Evolutionary conservation across 1,140 invertebrate genomes (phyloP).

Genomic region (Meloidogyne exigua): DNA sequence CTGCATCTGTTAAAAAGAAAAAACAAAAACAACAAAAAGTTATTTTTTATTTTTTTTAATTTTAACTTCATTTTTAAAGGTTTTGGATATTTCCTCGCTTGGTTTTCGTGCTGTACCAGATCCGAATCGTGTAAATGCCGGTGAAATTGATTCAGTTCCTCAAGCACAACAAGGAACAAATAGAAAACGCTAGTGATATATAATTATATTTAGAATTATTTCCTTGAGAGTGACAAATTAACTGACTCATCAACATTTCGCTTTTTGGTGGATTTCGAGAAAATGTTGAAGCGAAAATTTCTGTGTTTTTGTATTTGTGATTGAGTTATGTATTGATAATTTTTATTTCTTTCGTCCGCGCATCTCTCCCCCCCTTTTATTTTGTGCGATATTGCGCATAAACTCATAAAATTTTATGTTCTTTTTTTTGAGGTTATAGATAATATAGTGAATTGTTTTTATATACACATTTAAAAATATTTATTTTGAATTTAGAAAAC

Average conservation of each 20-base stretch:
- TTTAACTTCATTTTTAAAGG: not conserved
- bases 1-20: constrained; percentile 23
- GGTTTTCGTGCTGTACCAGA: constrained; percentile 43
- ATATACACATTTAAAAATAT: not conserved
- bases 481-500: too few species aligned
- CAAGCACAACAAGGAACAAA: not conserved
- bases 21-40: constrained; percentile 24
- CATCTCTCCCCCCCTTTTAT: not conserved
- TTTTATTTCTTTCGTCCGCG: not conserved
- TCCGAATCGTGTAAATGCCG: constrained; percentile 48
- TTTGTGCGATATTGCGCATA: not conserved
- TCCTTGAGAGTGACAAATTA: not conserved
- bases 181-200: not conserved
- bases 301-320: not conserved
- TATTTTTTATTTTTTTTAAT: not conserved
- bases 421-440: not conserved
- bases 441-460: not conserved
- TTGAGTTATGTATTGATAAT: not conserved
- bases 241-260: not conserved
- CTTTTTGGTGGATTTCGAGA: not conserved
- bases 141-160: constrained; percentile 22
- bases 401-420: not conserved
- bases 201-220: not conserved
- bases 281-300: not conserved
- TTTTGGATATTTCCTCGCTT: constrained; percentile 27